These are phyloP conservation scores for Chorisops tibialis DNA, from an alignment of 2,888 invertebrate species.

Conservation along the genomic window DNA sequence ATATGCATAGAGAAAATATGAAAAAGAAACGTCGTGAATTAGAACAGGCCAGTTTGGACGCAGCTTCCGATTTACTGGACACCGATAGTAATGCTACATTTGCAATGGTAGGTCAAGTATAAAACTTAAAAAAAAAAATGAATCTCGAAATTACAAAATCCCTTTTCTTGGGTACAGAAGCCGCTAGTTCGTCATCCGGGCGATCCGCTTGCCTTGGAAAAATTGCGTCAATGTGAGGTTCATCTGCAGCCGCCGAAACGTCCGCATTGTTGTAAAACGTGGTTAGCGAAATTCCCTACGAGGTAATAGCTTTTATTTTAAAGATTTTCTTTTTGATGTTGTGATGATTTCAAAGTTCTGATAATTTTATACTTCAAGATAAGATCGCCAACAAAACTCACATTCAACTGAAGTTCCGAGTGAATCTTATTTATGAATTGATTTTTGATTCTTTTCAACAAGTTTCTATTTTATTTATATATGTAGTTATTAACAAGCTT, in stretches of 20 bases:
- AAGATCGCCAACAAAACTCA: constrained; percentile 30
- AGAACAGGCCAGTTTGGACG: constrained; percentile 83
- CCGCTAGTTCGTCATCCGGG: constrained; percentile 81
- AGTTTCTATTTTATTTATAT: neutral
- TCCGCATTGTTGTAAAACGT: constrained; percentile 87
- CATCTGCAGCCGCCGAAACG: constrained; percentile 77
- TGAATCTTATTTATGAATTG: constrained; percentile 26
- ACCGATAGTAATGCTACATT: constrained; percentile 86
- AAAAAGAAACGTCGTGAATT: constrained; percentile 84
- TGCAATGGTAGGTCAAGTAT: constrained; percentile 76
- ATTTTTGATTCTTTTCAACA: constrained; percentile 15
- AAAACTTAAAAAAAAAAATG: neutral
- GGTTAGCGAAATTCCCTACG: constrained; percentile 94
- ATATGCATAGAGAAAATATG: constrained; percentile 80
- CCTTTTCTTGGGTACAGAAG: constrained; percentile 58
- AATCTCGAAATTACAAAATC: neutral
- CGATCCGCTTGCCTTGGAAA: constrained; percentile 72
- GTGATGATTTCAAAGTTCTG: constrained; percentile 41
- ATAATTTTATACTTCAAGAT: constrained; percentile 26
- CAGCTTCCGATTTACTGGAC: constrained; percentile 80
- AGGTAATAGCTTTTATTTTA: constrained; percentile 51
- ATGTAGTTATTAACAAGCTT: too few relatives aligned
- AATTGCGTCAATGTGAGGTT: constrained; percentile 86
- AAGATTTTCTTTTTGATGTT: constrained; percentile 54
- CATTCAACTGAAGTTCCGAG: constrained; percentile 31